Base-by-base conservation (phyloP, 1,140 invertebrate genomes). In the Macrotrachela quadricornifera region DNA sequence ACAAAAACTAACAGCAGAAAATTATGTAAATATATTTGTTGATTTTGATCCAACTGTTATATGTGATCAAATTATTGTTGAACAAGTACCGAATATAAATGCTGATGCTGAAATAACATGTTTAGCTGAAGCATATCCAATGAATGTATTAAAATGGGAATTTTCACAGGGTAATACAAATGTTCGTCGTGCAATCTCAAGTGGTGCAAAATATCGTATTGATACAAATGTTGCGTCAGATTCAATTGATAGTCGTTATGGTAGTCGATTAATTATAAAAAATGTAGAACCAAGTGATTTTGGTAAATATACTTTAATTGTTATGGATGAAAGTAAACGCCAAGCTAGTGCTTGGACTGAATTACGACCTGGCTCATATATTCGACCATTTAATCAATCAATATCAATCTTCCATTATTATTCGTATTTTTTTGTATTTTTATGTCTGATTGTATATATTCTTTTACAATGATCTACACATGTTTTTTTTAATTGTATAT, bases 71-170 rank as follows among this genome's bases (percentile, higher is more conserved):
- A 40, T 46, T 38, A 46, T 17, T 10, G 46, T 53, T 21, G 46
- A 47, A 17, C 51, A 53, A 48, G 51, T 53, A 8, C 44, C 51
- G 4, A 48, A 48, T 42, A 53, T 53, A 14, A 53, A 48, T 15
- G 51, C 51, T 17, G 51, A 53, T 21, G 51, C 51, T 37, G 51
- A 53, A 40, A 44, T 53, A 6, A 53, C 51, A 18, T 53, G 51
- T 30, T 46, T 44, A 30, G 51, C 46, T 10, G 51, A 53, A 36
- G 51, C 44, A 30, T 53, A 53, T 48, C 51, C 51, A 15, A 30
- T 53, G 13, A 53, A 47, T 21, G 46, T 43, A 30, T 44, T 53
- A 6, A 46, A 42, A 46, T 53, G 51, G 51, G 46, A 53, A 13
- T 53, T 45, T 16, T 46, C 44, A 18, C 51, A 53, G 15, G 40